These are phyloP conservation scores for Myotis davidii DNA, from an alignment of 2,113 vertebrate species.

Conservation along the genomic window DNA sequence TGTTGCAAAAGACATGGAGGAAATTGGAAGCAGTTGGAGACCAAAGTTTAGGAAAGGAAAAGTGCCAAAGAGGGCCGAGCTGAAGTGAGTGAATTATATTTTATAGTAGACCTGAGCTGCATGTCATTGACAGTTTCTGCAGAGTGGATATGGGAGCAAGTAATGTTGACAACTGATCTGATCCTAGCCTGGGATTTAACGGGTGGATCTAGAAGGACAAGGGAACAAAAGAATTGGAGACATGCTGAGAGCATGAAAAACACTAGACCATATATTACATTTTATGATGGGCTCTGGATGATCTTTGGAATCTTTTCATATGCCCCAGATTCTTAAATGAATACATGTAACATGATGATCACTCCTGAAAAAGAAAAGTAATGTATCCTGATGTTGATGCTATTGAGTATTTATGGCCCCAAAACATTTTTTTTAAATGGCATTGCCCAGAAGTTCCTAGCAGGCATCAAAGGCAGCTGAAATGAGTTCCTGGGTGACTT, in stretches of 20 bases:
- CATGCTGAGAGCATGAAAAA: neutral
- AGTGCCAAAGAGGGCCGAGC: fast-evolving
- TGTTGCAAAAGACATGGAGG: neutral
- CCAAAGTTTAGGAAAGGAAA: neutral
- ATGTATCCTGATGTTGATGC: neutral
- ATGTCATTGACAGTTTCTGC: neutral
- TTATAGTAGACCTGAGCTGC: neutral
- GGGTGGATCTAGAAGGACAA: neutral
- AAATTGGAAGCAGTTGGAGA: neutral
- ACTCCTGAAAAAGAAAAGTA: slow-evolving; percentile 41
- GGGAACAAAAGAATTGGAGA: neutral
- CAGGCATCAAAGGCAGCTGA: neutral
- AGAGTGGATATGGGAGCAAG: neutral
- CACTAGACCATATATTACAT: neutral
- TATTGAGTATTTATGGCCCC: neutral
- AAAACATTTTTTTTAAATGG: neutral
- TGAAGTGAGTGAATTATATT: neutral
- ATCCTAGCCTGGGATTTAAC: neutral
- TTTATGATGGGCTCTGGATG: neutral
- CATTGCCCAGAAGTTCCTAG: neutral
- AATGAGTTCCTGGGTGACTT: neutral
- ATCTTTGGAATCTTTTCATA: neutral
- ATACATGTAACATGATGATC: neutral
- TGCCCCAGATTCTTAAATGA: neutral
- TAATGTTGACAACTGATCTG: neutral